Conservation (phyloP, 2,113 vertebrate species). For the Ochotona princeps region DNA sequence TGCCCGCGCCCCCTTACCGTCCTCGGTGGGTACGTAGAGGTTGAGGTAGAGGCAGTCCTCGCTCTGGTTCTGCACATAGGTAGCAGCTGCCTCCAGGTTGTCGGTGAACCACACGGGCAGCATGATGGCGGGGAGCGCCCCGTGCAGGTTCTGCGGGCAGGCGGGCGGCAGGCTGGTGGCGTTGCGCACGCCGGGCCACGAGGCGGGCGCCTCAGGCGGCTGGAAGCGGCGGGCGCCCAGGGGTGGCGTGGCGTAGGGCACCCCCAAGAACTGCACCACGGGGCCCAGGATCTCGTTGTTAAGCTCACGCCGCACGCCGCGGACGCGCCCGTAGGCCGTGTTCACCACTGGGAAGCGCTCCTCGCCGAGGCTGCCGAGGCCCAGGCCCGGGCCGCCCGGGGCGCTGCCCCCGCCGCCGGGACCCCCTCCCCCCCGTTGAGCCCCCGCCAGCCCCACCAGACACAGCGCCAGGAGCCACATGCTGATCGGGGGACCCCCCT, state of each 20-base stretch:
- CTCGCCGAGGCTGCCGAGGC: slow-evolving; percentile 84
- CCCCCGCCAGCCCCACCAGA: slow-evolving; percentile 77
- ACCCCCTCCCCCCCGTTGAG: slow-evolving; percentile 71
- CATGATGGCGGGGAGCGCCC: slow-evolving; percentile 95
- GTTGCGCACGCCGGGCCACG: slow-evolving; percentile 94
- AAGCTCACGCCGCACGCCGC: slow-evolving; percentile 93
- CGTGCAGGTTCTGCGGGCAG: slow-evolving; percentile 94
- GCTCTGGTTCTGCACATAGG: slow-evolving; percentile 95
- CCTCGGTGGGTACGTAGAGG: slow-evolving; percentile 95
- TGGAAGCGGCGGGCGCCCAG: slow-evolving; percentile 93
- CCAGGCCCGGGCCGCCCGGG: slow-evolving; percentile 82
- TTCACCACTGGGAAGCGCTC: slow-evolving; percentile 90
- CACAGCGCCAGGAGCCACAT: slow-evolving; percentile 85
- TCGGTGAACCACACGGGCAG: slow-evolving; percentile 96
- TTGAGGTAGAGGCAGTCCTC: slow-evolving; percentile 97
- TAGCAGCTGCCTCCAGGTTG: slow-evolving; percentile 93
- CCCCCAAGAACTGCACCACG: slow-evolving; percentile 93
- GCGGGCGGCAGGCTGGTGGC: slow-evolving; percentile 94
- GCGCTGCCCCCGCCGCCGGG: background rate
- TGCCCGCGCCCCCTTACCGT: slow-evolving; percentile 90
- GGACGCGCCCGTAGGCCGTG: slow-evolving; percentile 93
- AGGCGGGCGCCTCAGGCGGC: slow-evolving; percentile 93
- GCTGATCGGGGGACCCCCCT: slow-evolving; percentile 75
- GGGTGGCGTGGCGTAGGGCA: slow-evolving; percentile 94
- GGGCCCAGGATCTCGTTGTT: slow-evolving; percentile 96